Percentiles rank a stretch among this genome's conserved stretches.
These are phyloP conservation scores for Drosophila punjabiensis DNA, from an alignment of 1,140 invertebrate species.

Conservation along the genomic window DNA sequence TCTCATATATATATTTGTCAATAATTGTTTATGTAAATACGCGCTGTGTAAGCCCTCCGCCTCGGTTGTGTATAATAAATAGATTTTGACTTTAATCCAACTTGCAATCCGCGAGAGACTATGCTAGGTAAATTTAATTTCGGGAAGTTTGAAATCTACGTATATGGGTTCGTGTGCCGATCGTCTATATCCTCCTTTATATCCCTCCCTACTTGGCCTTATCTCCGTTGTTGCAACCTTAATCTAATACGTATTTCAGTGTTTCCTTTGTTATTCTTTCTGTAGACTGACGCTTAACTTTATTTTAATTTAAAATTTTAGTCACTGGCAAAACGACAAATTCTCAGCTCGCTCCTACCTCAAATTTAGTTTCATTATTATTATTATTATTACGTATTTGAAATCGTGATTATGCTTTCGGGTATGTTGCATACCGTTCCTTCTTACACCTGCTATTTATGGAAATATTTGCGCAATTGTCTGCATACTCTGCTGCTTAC, in stretches of 20 bases:
- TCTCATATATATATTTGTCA: constrained; percentile 62
- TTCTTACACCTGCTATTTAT: constrained; percentile 61
- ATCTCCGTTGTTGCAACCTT: constrained; percentile 75
- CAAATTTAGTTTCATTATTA: constrained; percentile 34
- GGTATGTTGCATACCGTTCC: constrained; percentile 80
- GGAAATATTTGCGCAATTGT: constrained; percentile 70
- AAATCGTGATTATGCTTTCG: constrained; percentile 84
- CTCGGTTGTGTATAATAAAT: constrained; percentile 69
- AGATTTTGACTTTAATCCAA: constrained; percentile 65
- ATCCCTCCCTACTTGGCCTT: constrained; percentile 24
- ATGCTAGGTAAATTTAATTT: constrained; percentile 70
- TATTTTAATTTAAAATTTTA: constrained; percentile 68
- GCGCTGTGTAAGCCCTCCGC: constrained; percentile 50
- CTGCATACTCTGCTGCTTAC: constrained; percentile 29
- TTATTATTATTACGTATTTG: constrained; percentile 81
- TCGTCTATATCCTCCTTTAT: constrained; percentile 20
- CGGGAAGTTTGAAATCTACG: constrained; percentile 79
- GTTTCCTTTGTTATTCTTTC: constrained; percentile 46
- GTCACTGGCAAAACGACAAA: constrained; percentile 77
- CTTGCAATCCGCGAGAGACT: constrained; percentile 45
- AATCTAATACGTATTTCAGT: constrained; percentile 82
- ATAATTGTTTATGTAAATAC: constrained; percentile 72
- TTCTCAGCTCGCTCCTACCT: constrained; percentile 30
- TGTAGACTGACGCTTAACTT: constrained; percentile 49
- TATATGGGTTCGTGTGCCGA: constrained; percentile 65